These are phyloP conservation scores for Frankliniella intonsa DNA, from an alignment of 2,888 invertebrate genomes.

Conservation along the genomic window DNA sequence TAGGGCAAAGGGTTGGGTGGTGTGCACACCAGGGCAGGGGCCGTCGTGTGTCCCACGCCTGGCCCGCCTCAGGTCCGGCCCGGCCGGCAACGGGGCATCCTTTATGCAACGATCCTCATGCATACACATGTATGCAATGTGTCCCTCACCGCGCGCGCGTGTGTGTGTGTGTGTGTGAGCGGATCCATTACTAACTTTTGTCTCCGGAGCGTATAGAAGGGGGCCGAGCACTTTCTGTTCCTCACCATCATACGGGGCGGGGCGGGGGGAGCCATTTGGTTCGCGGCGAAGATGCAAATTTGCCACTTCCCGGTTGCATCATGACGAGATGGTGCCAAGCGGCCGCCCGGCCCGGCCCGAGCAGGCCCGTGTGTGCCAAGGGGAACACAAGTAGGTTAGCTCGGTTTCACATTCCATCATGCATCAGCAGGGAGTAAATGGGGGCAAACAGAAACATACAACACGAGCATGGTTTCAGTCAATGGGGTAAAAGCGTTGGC, in stretches of 20 bases:
- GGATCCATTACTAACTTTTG: neutral
- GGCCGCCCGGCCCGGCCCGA: slow-evolving; percentile 33
- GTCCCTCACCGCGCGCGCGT: neutral
- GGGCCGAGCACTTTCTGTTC: neutral
- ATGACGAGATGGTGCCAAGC: slow-evolving; percentile 26
- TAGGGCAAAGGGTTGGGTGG: too few species aligned
- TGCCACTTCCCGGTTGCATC: slow-evolving; percentile 29
- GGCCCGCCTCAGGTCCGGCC: too few species aligned
- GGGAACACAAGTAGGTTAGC: too few species aligned
- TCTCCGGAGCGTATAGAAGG: neutral
- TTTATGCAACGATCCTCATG: neutral
- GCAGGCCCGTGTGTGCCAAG: too few species aligned
- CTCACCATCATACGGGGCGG: neutral
- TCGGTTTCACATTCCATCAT: too few species aligned
- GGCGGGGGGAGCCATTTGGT: neutral
- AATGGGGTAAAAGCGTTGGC: too few species aligned
- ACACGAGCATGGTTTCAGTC: too few species aligned
- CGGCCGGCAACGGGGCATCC: slow-evolving; percentile 15
- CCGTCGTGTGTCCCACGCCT: neutral
- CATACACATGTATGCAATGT: neutral
- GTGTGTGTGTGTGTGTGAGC: neutral
- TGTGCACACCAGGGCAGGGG: too few species aligned
- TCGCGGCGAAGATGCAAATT: slow-evolving; percentile 29
- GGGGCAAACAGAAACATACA: too few species aligned
- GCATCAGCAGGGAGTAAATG: too few species aligned